Conservation (phyloP, 2,113 vertebrate genomes). For the Hystrix cristata region DNA sequence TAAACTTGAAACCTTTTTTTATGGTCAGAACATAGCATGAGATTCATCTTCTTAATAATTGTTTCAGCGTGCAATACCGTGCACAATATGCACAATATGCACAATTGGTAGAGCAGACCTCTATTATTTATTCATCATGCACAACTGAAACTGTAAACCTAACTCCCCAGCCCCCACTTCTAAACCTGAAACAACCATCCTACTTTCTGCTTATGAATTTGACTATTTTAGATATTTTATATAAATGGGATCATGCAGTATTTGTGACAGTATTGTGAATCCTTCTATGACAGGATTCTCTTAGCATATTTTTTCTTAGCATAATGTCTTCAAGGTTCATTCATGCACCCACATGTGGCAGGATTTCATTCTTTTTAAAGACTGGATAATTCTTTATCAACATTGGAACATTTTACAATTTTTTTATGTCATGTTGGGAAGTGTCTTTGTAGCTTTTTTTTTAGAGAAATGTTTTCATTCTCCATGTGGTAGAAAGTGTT, state of each 20-base stretch:
- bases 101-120: neutral
- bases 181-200: neutral
- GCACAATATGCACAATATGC: neutral
- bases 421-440: neutral
- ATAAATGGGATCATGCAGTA: neutral
- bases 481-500: neutral
- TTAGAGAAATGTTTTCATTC: conserved; percentile 21
- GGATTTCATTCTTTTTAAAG: neutral
- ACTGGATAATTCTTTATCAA: neutral
- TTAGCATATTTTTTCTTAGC: neutral
- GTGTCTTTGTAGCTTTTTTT: neutral
- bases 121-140: neutral
- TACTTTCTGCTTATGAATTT: neutral
- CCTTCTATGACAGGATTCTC: neutral
- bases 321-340: neutral
- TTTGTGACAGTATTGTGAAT: neutral
- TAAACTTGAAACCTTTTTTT: conserved; percentile 14
- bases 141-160: neutral
- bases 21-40: neutral
- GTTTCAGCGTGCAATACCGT: neutral
- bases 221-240: neutral
- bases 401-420: neutral
- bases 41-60: neutral
- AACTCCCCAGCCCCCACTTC: neutral
- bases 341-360: neutral